These are phyloP conservation scores for Calypte anna DNA, from an alignment of 2,113 vertebrate species.

Conservation along the genomic window DNA sequence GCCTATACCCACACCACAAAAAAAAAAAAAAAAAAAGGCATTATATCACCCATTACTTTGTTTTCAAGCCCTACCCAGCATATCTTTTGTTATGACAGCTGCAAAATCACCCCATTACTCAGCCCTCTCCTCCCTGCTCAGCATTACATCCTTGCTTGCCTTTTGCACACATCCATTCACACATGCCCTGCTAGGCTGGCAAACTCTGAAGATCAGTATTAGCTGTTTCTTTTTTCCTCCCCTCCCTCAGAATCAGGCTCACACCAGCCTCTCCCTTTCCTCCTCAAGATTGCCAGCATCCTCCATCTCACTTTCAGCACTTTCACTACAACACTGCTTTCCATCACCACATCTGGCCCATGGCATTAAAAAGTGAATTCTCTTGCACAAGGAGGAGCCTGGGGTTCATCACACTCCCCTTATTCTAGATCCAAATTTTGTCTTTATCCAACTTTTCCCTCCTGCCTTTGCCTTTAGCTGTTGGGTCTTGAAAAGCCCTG, in stretches of 20 bases:
- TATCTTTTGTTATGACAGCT: conserved; percentile 49
- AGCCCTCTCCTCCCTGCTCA: background rate
- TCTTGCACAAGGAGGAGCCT: background rate
- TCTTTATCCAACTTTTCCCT: background rate
- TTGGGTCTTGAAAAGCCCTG: background rate
- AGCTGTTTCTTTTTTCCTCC: background rate
- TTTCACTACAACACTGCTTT: background rate
- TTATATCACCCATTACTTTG: background rate
- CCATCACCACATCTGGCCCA: background rate
- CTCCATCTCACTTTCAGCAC: background rate
- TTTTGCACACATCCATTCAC: background rate
- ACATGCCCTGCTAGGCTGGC: background rate
- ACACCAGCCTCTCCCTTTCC: background rate
- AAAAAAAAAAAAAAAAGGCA: background rate
- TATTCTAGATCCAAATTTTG: background rate
- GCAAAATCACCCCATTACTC: conserved; percentile 42
- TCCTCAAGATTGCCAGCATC: background rate
- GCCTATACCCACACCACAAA: background rate
- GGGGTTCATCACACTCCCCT: background rate
- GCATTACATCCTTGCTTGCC: background rate
- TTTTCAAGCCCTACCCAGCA: background rate
- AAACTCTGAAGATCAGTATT: background rate
- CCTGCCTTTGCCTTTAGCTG: background rate
- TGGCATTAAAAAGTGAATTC: fast-evolving
- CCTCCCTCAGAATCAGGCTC: background rate